phyloP scores from a whole-genome alignment of 2,113 vertebrate species.

The Noturus placidus region DNA sequence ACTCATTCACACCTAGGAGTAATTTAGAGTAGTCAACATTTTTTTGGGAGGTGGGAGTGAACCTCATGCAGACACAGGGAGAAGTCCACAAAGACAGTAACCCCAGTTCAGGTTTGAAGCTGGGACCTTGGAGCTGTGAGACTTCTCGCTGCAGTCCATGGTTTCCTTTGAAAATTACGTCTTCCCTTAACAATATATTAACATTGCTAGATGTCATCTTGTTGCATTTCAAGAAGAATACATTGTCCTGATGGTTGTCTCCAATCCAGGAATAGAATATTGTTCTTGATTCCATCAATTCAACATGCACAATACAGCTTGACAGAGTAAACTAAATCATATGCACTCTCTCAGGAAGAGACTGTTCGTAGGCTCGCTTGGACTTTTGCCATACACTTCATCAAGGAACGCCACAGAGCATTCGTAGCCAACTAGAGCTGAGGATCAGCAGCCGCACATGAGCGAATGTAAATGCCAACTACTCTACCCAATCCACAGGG shows the following conservation, averaged over 20 bases:
- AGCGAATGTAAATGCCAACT: background rate
- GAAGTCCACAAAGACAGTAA: background rate
- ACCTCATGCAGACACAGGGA: background rate
- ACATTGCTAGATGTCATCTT: background rate
- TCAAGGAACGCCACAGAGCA: background rate
- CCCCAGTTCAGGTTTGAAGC: background rate
- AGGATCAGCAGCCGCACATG: constrained; percentile 23
- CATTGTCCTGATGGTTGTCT: background rate
- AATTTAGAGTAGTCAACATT: background rate
- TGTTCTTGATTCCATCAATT: constrained; percentile 4
- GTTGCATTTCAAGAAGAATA: background rate
- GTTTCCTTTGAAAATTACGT: background rate
- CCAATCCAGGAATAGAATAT: background rate
- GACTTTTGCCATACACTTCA: constrained; percentile 29
- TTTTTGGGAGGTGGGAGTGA: background rate
- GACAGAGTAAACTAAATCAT: background rate
- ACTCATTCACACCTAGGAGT: background rate
- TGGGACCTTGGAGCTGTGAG: background rate
- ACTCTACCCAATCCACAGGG: constrained; percentile 3
- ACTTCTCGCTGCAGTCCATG: background rate
- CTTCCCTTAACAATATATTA: background rate
- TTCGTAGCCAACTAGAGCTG: constrained; percentile 15
- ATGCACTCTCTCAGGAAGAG: background rate
- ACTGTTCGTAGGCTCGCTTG: constrained; percentile 33
- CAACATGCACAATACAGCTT: background rate